A percentile compares a stretch with the other conserved stretches of the same genome.
Conservation (phyloP, 1,140 invertebrate species). For the Acromyrmex charruanus region DNA sequence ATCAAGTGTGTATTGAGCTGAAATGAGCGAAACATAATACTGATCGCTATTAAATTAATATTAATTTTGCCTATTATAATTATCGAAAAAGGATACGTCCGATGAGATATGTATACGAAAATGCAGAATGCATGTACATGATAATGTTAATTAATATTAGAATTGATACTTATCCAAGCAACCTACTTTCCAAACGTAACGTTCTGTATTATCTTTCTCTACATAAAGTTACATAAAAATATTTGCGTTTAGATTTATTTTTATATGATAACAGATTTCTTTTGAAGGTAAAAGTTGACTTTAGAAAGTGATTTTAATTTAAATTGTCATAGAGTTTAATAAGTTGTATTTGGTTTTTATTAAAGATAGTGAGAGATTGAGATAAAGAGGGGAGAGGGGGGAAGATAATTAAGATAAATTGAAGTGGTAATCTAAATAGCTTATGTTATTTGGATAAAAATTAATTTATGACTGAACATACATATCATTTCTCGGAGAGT, state of each 20-base stretch:
- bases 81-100: not conserved
- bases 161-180: not conserved
- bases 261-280: not conserved
- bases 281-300: not conserved
- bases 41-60: not conserved
- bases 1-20: not conserved
- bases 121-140: not conserved
- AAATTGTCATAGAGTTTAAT: not conserved
- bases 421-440: not conserved
- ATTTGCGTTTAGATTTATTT: not conserved
- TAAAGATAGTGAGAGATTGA: not conserved
- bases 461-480: not conserved
- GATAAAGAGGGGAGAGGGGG: too few species aligned
- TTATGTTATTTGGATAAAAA: not conserved
- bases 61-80: conserved; percentile 9
- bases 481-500: not conserved
- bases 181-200: not conserved
- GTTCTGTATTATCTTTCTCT: not conserved
- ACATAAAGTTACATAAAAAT: not conserved
- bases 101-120: too few species aligned
- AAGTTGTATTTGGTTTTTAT: not conserved
- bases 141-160: conserved; percentile 8
- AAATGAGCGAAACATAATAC: not conserved
- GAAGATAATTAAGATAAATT: not conserved
- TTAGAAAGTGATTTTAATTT: not conserved